These are phyloP conservation scores for Struthidea cinerea DNA, from an alignment of 2,113 vertebrate species.

Conservation along the genomic window DNA sequence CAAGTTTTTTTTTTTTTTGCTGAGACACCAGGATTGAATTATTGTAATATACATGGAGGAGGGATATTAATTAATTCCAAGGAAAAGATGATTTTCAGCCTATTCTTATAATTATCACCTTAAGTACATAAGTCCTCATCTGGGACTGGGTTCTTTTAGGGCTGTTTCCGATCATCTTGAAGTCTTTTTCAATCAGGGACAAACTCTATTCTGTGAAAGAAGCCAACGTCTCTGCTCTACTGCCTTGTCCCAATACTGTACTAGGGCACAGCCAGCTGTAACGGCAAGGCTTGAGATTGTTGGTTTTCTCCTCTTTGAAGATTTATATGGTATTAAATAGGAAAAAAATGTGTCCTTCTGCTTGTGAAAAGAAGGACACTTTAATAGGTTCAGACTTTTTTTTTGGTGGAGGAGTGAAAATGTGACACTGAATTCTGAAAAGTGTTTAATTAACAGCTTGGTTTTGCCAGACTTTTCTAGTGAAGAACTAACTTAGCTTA, in stretches of 20 bases:
- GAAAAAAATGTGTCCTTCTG: background rate
- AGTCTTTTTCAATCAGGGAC: background rate
- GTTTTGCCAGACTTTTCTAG: slow-evolving; percentile 63
- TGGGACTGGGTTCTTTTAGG: background rate
- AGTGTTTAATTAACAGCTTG: slow-evolving; percentile 67
- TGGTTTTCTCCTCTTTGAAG: background rate
- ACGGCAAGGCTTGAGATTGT: background rate
- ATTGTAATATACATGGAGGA: background rate
- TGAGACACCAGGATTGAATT: background rate
- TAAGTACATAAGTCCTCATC: background rate
- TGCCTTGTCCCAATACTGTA: background rate
- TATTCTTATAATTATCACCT: background rate
- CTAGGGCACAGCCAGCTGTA: background rate
- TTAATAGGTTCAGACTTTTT: slow-evolving; percentile 40
- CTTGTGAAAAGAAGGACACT: slow-evolving; percentile 9
- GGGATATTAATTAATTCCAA: background rate
- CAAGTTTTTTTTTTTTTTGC: background rate
- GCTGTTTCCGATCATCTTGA: background rate
- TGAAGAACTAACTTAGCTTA: slow-evolving; percentile 67
- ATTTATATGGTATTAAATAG: slow-evolving; percentile 20
- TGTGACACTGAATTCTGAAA: slow-evolving; percentile 59
- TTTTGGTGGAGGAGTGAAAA: slow-evolving; percentile 37
- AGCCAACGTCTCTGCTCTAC: background rate
- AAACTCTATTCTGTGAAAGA: background rate
- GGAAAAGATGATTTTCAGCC: background rate